These are phyloP conservation scores for Lepetodrilus schrolli DNA, from an alignment of 2,888 invertebrate genomes.

Conservation along the genomic window DNA sequence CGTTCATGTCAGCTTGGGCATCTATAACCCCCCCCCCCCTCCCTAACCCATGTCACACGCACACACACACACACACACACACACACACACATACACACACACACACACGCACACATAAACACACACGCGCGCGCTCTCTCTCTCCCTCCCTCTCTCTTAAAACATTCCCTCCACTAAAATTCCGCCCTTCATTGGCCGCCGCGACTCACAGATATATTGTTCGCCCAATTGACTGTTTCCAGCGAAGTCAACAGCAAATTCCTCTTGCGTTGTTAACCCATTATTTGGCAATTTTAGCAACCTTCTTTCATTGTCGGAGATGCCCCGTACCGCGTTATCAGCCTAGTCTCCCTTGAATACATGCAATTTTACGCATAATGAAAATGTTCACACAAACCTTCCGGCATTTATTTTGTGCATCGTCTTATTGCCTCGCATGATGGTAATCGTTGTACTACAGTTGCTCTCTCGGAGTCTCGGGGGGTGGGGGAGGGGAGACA, in stretches of 20 bases:
- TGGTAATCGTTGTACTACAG: too few species aligned
- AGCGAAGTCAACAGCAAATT: background rate
- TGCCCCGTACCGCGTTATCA: background rate
- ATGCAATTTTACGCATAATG: background rate
- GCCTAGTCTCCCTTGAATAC: background rate
- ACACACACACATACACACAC: too few species aligned
- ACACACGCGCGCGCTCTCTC: too few species aligned
- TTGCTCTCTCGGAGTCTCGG: too few species aligned
- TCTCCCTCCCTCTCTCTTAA: too few species aligned
- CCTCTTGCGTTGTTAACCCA: constrained; percentile 13
- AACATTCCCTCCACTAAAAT: too few species aligned
- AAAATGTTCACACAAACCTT: background rate
- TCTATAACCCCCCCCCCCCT: background rate
- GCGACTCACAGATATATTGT: background rate
- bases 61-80: too few species aligned
- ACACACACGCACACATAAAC: too few species aligned
- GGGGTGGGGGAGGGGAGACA: too few species aligned
- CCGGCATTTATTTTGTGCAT: background rate
- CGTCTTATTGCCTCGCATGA: too few species aligned
- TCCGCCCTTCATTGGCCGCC: background rate
- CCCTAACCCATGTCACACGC: too few species aligned
- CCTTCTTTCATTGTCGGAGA: background rate
- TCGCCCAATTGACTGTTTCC: background rate
- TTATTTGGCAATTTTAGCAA: background rate
- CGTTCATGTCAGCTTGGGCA: background rate